Conservation (phyloP, 2,113 vertebrate species). For the Fregata magnificens region DNA sequence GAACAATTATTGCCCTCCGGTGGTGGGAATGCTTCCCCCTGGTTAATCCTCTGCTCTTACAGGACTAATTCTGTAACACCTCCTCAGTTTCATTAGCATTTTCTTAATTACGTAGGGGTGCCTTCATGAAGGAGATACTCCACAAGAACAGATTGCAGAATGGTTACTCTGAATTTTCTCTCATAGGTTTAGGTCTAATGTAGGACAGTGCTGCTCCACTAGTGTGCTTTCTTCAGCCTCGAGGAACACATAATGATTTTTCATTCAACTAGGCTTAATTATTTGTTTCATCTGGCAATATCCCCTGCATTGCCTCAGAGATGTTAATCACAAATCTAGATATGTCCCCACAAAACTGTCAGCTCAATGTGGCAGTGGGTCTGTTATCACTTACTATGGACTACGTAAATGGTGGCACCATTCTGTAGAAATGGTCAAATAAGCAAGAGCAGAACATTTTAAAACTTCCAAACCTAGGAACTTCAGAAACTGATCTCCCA, state of each 20-base stretch:
- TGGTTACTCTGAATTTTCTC: background rate
- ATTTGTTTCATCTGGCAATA: background rate
- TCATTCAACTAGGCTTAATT: background rate
- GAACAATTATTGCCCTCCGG: background rate
- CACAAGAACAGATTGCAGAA: background rate
- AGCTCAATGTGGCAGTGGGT: background rate
- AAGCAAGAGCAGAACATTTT: background rate
- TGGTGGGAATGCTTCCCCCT: background rate
- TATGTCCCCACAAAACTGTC: fast-evolving
- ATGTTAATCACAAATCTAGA: background rate
- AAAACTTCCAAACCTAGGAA: background rate
- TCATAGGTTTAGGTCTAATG: background rate
- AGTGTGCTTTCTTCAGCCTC: background rate
- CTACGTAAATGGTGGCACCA: background rate
- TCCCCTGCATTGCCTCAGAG: background rate
- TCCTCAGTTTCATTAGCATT: background rate
- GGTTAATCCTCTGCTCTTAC: background rate
- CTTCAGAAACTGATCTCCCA: background rate
- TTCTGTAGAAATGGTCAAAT: background rate
- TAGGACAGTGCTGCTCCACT: background rate
- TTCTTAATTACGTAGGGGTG: background rate
- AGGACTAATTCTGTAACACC: background rate
- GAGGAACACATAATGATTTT: background rate
- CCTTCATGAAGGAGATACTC: background rate
- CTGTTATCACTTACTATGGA: background rate